Evolutionary conservation across 1,140 invertebrate species (phyloP), one percentile per base, ranked within the genome.

Genomic region (Zaprionus nigranus): DNA sequence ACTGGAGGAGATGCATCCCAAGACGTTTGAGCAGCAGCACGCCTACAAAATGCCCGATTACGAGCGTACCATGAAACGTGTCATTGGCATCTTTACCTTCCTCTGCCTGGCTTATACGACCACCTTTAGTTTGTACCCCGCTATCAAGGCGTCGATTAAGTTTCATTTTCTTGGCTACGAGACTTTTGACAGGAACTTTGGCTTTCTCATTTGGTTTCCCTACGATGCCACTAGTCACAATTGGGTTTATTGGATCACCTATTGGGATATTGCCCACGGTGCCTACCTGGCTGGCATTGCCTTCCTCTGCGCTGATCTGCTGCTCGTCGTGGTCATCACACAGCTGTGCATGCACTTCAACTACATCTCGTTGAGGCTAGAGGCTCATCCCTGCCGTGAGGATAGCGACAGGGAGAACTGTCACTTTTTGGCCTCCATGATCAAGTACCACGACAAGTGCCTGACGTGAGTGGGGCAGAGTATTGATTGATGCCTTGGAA

Each of bases 291-390:
- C 91, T 2, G 91, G 87, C 9, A 87, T 91, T 11, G 91, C 91
- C 3, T 92, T 92, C 17, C 83, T 92, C 38, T 91, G 91, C 9
- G 91, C 87, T 0, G 91, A 92, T 67, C 46, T 92, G 0, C 28
- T 92, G 13, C 65, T 92, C 3, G 75, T 92, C n/a, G 81, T 91
- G 12, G 80, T 91, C 26, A 87, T 92, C 17, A 92, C 91, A 0
- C 91, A 92, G 60, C 72, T 92, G 7, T 92, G 87, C 53, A 92
- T 92, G 91, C 91, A 92, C 61, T 92, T 92, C 15, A 72, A 80
- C 28, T 86, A 86, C 13, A 86, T 92, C 11, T 74, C 91, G 0
- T 66, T 38, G 15, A 43, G 81, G 0, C 62, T 92, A 13, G 84
- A 86, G 34, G 15, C 70, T 4, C 72, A 91, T 78, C 79, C 75